phyloP scores from a whole-genome alignment of 2,113 vertebrate species.

The Oncorhynchus gorbuscha region DNA sequence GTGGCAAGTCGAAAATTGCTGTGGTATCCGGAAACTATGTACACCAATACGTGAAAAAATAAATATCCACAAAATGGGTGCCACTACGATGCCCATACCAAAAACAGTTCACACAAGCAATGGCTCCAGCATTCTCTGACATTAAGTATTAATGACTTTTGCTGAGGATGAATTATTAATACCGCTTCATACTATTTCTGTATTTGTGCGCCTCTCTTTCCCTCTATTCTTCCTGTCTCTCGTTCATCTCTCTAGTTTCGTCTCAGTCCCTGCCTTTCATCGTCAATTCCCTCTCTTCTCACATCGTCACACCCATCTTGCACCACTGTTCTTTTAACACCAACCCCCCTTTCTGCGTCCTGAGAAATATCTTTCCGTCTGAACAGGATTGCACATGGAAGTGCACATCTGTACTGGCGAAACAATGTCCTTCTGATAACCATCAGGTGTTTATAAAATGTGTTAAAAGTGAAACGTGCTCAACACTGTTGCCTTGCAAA shows the following conservation, averaged over 20 bases:
- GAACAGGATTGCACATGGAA: no score
- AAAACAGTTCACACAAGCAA: conserved; percentile 38
- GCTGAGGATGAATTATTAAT: conserved; percentile 72
- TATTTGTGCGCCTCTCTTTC: conserved; percentile 33
- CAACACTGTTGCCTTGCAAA: not conserved
- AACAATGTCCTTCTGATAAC: no score
- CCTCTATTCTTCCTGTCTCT: conserved; percentile 27
- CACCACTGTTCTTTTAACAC: conserved; percentile 13
- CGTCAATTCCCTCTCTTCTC: conserved; percentile 29
- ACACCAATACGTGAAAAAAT: no score
- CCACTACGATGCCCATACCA: not conserved
- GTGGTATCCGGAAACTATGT: no score
- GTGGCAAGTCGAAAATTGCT: no score
- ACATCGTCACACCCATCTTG: conserved; percentile 33
- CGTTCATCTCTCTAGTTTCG: not conserved
- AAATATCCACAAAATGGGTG: no score
- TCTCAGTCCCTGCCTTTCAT: conserved; percentile 11
- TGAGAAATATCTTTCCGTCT: not conserved
- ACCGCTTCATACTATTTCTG: conserved; percentile 61
- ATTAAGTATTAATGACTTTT: conserved; percentile 72
- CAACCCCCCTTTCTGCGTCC: not conserved
- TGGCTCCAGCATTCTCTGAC: conserved; percentile 40
- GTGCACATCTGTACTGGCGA: no score
- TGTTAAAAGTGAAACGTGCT: not conserved
- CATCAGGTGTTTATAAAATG: no score